Evolutionary conservation across 1,140 invertebrate genomes (phyloP), one percentile per base, ranked within the genome.

Genomic region (Caligus rogercresseyi): DNA sequence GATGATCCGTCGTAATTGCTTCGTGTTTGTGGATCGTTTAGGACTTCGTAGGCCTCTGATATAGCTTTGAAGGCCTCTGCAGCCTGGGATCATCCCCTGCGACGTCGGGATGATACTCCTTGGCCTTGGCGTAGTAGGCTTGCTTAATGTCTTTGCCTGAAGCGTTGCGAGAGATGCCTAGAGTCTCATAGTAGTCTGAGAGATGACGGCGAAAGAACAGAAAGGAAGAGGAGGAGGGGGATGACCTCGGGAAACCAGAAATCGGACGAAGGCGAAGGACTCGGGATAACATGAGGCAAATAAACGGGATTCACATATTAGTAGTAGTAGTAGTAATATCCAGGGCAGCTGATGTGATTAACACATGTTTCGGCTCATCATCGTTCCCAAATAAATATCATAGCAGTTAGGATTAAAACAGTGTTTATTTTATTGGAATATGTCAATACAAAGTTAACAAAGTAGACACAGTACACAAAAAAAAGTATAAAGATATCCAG

Each of bases 91-190:
- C 75, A 66, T 73, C 69, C 65, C 77, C 78, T 66, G 74, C 78
- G 11, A 75, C 71, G 70, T 80, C 78, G 31, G 78, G 78, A 71
- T 80, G 78, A 66, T 76, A 78, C 66, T 80, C 74, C 65, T 80
- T 79, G 13, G 78, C 78, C 52, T 80, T 67, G 69, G 75, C 66
- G 52, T 67, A 67, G 71, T 79, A 79, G n/a, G 78, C 76, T 66
- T 79, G 77, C 68, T 80, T 79, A 52, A 79, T 77, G 19, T 78
- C 74, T 61, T 74, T 73, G 3, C 68, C 66, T 64, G 71, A 71
- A 20, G 78, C 74, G 66, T 69, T 71, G 65, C 71, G 74, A 15
- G 71, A 55, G n/a, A 79, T 71, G 23, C 78, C 78, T 15, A 79
- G 69, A n/a, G 78, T 73, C 63, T 79, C 70, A 68, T 79, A 79